Evolutionary conservation across 2,113 vertebrate genomes (phyloP).

Genomic region (Pterophyllum scalare): DNA sequence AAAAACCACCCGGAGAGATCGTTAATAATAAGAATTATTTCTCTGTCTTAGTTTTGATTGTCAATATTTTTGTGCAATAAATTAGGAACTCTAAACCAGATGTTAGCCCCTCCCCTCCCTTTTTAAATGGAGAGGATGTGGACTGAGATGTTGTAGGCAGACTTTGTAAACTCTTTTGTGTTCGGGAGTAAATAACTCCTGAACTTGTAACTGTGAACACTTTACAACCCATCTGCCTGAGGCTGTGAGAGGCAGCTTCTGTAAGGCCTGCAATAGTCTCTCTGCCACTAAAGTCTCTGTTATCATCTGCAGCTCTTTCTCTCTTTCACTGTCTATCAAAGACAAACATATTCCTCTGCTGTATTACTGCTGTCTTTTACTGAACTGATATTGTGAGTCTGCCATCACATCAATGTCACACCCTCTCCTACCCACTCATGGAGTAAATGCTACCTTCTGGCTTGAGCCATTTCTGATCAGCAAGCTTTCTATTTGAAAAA

Average conservation of each 20-base stretch:
- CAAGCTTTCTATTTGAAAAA: neutral
- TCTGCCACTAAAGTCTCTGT: slow-evolving; percentile 33
- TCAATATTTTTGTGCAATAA: neutral
- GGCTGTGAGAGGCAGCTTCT: slow-evolving; percentile 24
- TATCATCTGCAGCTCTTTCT: slow-evolving; percentile 33
- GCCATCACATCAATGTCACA: slow-evolving; percentile 32
- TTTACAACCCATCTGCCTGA: slow-evolving; percentile 43
- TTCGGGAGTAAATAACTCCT: slow-evolving; percentile 48
- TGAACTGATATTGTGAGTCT: slow-evolving; percentile 12
- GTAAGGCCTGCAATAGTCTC: slow-evolving; percentile 31
- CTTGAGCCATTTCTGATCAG: slow-evolving; percentile 22
- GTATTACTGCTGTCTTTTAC: slow-evolving; percentile 35
- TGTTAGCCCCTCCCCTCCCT: neutral
- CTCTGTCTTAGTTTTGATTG: neutral
- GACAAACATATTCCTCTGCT: slow-evolving; percentile 31
- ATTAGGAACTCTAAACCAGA: neutral
- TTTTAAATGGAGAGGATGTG: neutral
- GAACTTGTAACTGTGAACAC: slow-evolving; percentile 33
- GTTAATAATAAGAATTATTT: neutral
- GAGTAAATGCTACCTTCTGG: neutral
- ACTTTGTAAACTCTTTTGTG: slow-evolving; percentile 32
- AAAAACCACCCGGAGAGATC: neutral
- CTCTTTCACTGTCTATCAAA: slow-evolving; percentile 45
- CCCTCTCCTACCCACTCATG: neutral
- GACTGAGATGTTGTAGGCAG: slow-evolving; percentile 20